Percentiles rank a stretch among this genome's conserved stretches.
These are phyloP conservation scores for Tragelaphus buxtoni DNA, from an alignment of 2,113 vertebrate genomes.

Conservation along the genomic window DNA sequence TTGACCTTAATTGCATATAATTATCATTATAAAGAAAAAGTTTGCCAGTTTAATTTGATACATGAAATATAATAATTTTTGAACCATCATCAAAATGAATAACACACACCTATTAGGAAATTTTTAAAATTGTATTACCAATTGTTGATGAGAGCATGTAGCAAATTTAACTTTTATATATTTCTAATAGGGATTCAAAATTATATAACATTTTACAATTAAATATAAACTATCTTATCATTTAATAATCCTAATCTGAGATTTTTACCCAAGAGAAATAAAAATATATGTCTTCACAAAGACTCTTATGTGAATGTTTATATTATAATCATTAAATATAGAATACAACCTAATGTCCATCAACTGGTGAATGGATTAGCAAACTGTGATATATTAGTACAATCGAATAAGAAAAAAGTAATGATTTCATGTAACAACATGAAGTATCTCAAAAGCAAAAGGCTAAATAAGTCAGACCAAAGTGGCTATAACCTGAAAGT, in stretches of 20 bases:
- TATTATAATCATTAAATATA: not conserved
- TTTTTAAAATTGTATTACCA: no score
- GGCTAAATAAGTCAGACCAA: not conserved
- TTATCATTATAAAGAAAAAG: no score
- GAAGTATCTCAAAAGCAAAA: not conserved
- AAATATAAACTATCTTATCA: not conserved
- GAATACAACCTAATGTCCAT: not conserved
- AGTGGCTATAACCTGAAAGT: not conserved
- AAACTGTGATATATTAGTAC: not conserved
- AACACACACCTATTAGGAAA: no score
- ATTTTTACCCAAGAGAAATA: not conserved
- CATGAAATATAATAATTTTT: no score
- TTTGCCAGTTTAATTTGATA: no score
- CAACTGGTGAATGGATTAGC: not conserved
- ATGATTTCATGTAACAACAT: not conserved
- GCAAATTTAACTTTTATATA: not conserved
- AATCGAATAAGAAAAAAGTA: not conserved
- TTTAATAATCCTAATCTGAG: not conserved
- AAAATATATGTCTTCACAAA: not conserved
- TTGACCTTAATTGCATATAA: no score
- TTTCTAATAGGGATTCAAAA: not conserved
- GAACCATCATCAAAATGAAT: no score
- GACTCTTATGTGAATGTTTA: not conserved
- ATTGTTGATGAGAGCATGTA: no score
- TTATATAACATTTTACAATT: not conserved